phyloP scores from a whole-genome alignment of 2,113 vertebrate species.

The Solenodon paradoxus region DNA sequence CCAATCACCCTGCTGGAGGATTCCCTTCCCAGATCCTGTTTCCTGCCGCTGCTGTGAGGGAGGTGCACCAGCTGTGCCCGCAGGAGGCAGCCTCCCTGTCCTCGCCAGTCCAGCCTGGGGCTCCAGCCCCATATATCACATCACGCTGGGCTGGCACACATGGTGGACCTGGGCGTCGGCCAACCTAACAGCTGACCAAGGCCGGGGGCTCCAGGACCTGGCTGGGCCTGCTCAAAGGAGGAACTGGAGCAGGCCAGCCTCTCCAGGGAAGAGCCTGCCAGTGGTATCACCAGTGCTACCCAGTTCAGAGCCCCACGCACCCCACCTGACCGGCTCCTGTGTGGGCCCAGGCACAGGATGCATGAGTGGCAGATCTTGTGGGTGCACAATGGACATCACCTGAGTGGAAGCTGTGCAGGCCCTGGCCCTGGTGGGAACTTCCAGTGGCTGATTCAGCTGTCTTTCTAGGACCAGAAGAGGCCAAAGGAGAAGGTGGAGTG shows the following conservation, averaged over 20 bases:
- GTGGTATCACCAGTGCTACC: background rate
- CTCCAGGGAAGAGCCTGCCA: background rate
- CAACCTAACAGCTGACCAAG: too few species aligned
- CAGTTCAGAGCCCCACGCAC: background rate
- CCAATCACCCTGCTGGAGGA: conserved; percentile 73
- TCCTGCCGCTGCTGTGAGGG: conserved; percentile 20
- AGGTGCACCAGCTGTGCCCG: conserved; percentile 55
- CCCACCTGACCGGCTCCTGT: background rate
- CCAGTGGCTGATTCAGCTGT: background rate
- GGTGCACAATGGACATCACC: background rate
- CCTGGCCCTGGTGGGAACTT: background rate
- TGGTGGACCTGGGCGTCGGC: background rate
- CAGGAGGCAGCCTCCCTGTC: conserved; percentile 40
- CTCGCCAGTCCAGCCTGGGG: conserved; percentile 4
- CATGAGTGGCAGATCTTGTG: background rate
- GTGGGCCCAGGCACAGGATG: background rate
- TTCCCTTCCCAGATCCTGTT: conserved; percentile 75
- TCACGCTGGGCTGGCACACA: background rate
- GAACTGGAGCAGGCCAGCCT: background rate
- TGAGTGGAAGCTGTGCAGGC: background rate
- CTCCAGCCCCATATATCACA: background rate
- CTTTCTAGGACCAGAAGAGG: background rate
- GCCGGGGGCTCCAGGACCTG: background rate
- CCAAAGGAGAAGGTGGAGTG: background rate
- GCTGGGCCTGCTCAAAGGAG: background rate